Base-by-base conservation (phyloP, 2,113 vertebrate genomes). In the Microcebus ravelobensis region DNA sequence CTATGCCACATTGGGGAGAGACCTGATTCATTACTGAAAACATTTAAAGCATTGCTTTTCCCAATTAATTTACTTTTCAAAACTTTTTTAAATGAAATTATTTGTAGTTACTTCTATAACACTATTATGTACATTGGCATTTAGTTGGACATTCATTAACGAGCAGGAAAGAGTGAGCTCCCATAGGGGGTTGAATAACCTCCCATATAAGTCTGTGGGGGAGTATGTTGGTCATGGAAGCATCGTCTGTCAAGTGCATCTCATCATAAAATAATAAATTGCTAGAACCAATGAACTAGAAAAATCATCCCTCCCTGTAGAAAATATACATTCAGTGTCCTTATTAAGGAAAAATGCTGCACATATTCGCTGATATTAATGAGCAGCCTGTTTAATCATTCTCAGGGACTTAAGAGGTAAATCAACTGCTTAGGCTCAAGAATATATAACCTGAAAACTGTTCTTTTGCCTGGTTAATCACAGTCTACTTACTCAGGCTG, bases 381-480 rank as follows among this genome's bases (percentile, higher is more conserved):
- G 27, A 17, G 8, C 45, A 55, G 18, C 14, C 59, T 95, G 39
- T 76, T 74, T 70, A 81, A 87, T 87, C 91, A 87, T 86, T 92
- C 29, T 17, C 29, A 92, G 6, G 27, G 52, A 96, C 4, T 36
- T 45, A 71, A 63, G n/a, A 82, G 29, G 42, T 50, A 95, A 92
- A 85, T 87, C 86, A 71, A 71, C 39, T 73, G 7, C 68, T 85
- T 83, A 91, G 8, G 34, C 52, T 87, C n/a, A 91, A 96, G 21
- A 85, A 90, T 81, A 84, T 34, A 27, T 82, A 80, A 92, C 50
- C 55, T 94, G 42, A 95, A 96, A 93, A 71, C 90, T 61, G 21
- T 68, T 76, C 48, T 81, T 84, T 55, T 96, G 65, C 73, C 84
- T 94, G 3, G 31, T 82, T 98, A 94, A 90, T 92, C 77, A 94